Evolutionary conservation across 2,113 vertebrate genomes (phyloP).

Genomic region (Apteryx mantelli): DNA sequence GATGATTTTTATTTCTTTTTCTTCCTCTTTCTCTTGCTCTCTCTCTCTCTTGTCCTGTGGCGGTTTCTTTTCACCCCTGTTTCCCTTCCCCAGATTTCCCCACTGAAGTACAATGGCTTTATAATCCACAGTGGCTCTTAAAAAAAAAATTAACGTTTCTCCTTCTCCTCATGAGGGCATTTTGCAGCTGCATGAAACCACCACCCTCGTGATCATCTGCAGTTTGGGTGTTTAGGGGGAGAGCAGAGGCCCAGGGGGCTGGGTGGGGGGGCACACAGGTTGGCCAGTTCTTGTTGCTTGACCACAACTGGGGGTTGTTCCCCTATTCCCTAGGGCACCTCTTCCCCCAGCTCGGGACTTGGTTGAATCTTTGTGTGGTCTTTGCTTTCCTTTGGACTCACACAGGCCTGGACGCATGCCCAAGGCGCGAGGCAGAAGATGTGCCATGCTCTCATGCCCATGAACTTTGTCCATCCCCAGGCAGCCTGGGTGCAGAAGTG

Average conservation of each 20-base stretch:
- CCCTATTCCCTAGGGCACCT: neutral
- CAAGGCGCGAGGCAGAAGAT: neutral
- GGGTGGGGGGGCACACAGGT: neutral
- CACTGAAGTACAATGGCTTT: slow-evolving; percentile 56
- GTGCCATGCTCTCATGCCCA: neutral
- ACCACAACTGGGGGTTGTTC: neutral
- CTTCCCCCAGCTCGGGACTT: neutral
- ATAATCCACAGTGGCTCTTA: slow-evolving; percentile 66
- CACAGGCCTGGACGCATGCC: neutral
- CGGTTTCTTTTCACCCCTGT: slow-evolving; percentile 31
- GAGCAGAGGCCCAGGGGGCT: neutral
- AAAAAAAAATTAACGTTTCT: neutral
- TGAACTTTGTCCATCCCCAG: neutral
- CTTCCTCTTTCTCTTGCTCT: slow-evolving; percentile 29
- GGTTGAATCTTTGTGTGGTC: neutral
- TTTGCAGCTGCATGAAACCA: slow-evolving; percentile 60
- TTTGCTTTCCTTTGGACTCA: neutral
- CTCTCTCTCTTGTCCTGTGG: slow-evolving; percentile 33
- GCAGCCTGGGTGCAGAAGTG: neutral
- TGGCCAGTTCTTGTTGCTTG: neutral
- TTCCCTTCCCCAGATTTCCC: slow-evolving; percentile 33
- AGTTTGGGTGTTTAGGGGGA: neutral
- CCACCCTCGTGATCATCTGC: neutral
- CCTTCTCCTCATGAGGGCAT: neutral
- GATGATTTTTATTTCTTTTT: slow-evolving; percentile 34